Percentiles rank a stretch among this genome's conserved stretches.
Conservation (phyloP, 2,113 vertebrate species). For the Eleginops maclovinus region DNA sequence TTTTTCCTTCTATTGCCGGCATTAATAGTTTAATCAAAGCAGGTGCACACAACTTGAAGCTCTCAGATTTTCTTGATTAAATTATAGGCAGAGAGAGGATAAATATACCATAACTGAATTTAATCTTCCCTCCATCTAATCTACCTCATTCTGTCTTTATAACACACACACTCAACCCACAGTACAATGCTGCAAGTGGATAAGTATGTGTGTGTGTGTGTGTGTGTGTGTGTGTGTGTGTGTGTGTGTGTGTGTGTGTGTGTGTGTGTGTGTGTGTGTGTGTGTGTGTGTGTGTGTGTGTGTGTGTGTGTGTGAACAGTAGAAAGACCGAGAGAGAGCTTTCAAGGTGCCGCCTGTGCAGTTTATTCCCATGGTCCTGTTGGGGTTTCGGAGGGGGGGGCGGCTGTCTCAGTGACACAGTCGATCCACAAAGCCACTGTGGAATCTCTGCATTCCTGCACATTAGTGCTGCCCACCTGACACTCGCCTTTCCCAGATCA, state of each 20-base stretch:
- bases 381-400: conserved; percentile 44
- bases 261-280: too few relatives aligned
- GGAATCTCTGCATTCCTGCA: conserved; percentile 83
- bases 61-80: conserved; percentile 27
- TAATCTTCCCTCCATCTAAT: conserved; percentile 52
- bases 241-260: too few relatives aligned
- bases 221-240: too few relatives aligned
- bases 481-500: conserved; percentile 75
- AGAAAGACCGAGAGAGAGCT: conserved; percentile 49
- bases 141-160: conserved; percentile 39
- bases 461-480: conserved; percentile 85
- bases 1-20: too few relatives aligned
- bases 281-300: neutral
- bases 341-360: conserved; percentile 72
- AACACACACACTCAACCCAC: conserved; percentile 28
- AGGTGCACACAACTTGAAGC: conserved; percentile 45
- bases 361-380: conserved; percentile 78
- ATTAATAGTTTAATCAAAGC: conserved; percentile 31
- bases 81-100: conserved; percentile 33
- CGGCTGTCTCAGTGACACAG: conserved; percentile 73
- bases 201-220: conserved; percentile 19
- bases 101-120: conserved; percentile 68
- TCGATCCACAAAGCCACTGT: conserved; percentile 81
- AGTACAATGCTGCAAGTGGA: conserved; percentile 44
- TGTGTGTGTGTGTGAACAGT: conserved; percentile 24